phyloP scores from a whole-genome alignment of 2,113 vertebrate genomes.

The Apteryx owenii region DNA sequence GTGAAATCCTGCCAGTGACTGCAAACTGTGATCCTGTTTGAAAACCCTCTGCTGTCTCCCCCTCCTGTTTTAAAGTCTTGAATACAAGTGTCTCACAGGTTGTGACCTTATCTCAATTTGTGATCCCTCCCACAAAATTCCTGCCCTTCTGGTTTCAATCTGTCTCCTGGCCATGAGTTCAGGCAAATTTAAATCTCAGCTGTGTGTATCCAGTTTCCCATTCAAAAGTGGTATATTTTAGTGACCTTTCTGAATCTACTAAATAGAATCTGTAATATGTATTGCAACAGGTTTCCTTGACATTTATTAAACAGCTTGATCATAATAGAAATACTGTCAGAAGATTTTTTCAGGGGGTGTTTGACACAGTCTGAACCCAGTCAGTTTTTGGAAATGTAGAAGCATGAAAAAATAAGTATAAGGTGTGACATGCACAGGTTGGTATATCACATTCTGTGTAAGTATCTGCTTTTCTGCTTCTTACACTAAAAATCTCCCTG shows the following conservation, averaged over 20 bases:
- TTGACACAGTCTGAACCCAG: background rate
- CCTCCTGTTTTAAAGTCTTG: background rate
- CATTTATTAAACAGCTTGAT: background rate
- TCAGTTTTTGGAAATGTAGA: background rate
- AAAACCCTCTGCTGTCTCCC: background rate
- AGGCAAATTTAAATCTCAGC: background rate
- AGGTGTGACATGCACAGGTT: background rate
- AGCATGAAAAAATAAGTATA: background rate
- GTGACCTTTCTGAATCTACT: background rate
- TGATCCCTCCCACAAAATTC: background rate
- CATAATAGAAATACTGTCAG: background rate
- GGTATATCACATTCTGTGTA: background rate
- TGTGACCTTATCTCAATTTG: background rate
- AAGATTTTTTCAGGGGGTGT: background rate
- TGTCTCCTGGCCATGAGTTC: background rate
- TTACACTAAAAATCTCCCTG: background rate
- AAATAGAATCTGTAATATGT: background rate
- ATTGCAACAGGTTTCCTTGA: background rate
- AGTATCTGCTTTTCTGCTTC: background rate
- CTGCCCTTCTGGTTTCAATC: background rate
- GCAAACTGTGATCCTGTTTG: background rate
- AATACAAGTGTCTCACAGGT: background rate
- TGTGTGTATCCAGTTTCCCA: background rate
- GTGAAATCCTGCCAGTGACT: background rate
- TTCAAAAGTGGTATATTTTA: background rate